Percentiles rank a stretch among this genome's conserved stretches.
phyloP scores from a whole-genome alignment of 1,140 invertebrate genomes.

The Zaprionus africanus region DNA sequence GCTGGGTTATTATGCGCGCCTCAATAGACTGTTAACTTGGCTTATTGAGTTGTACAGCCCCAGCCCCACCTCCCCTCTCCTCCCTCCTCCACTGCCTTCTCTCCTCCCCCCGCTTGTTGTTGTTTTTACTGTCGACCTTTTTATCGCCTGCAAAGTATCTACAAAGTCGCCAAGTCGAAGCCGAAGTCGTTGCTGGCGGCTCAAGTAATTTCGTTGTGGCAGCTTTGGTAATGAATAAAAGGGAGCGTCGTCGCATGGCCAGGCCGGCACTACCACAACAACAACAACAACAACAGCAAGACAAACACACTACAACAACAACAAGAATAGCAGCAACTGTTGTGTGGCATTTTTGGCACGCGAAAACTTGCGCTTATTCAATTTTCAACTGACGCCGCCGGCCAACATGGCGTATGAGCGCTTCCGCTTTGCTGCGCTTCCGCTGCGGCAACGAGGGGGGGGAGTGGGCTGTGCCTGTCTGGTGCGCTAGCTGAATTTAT shows the following conservation, averaged over 20 bases:
- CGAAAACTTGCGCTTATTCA: slow-evolving; percentile 80
- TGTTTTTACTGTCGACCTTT: slow-evolving; percentile 63
- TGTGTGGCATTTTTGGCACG: slow-evolving; percentile 67
- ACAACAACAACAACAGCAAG: slow-evolving; percentile 20
- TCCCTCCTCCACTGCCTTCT: background rate
- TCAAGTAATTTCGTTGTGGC: slow-evolving; percentile 69
- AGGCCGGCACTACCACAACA: slow-evolving; percentile 4
- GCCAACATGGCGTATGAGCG: slow-evolving; percentile 78
- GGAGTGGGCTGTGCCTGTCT: slow-evolving; percentile 33
- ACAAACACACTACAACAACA: slow-evolving; percentile 29
- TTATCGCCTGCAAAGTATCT: slow-evolving; percentile 77
- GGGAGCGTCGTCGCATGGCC: slow-evolving; percentile 30
- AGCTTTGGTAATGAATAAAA: slow-evolving; percentile 71
- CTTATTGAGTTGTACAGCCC: slow-evolving; percentile 76
- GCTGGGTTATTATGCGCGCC: slow-evolving; percentile 43
- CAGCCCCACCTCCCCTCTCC: background rate
- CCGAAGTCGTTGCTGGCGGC: slow-evolving; percentile 32
- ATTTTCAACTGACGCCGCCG: slow-evolving; percentile 66
- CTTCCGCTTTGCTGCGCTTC: slow-evolving; percentile 72
- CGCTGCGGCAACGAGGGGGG: slow-evolving; percentile 34
- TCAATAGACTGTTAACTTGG: slow-evolving; percentile 80
- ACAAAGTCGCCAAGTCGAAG: slow-evolving; percentile 59
- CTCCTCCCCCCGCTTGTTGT: background rate
- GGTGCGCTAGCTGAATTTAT: slow-evolving; percentile 19
- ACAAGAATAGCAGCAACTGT: slow-evolving; percentile 34